phyloP scores from a whole-genome alignment of 2,797 vertebrate genomes.

The Heteromormyrus szaboi region DNA sequence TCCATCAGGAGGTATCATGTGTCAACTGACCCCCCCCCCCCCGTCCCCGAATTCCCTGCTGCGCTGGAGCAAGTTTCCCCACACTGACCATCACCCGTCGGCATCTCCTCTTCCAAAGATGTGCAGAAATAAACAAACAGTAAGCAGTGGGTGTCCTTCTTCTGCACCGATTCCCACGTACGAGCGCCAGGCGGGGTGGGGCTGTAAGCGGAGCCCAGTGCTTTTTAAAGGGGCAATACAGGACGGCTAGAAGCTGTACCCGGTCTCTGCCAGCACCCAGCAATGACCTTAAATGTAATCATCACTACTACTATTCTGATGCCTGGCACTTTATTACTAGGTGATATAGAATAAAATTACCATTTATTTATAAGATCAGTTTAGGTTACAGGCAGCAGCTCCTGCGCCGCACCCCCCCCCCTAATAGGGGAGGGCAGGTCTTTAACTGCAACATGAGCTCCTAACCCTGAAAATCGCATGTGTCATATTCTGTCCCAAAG shows the following conservation, averaged over 20 bases:
- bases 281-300: not conserved
- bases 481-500: not conserved
- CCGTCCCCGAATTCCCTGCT: not conserved
- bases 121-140: not conserved
- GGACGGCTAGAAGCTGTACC: not conserved
- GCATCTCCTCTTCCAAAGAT: not conserved
- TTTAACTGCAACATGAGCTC: not conserved
- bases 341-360: not conserved
- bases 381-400: not conserved
- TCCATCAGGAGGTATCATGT: not conserved
- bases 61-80: not conserved
- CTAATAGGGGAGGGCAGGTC: not conserved
- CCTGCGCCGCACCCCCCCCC: not conserved
- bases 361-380: constrained; percentile 6
- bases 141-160: not conserved
- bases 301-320: not conserved
- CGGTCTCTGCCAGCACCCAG: not conserved
- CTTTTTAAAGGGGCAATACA: not conserved
- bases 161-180: not conserved
- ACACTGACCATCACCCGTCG: not conserved
- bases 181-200: not conserved
- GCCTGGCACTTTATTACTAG: not conserved
- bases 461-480: not conserved
- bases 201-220: not conserved
- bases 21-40: not conserved